phyloP scores from a whole-genome alignment of 2,797 vertebrate species.

The Poecilia wingei region DNA sequence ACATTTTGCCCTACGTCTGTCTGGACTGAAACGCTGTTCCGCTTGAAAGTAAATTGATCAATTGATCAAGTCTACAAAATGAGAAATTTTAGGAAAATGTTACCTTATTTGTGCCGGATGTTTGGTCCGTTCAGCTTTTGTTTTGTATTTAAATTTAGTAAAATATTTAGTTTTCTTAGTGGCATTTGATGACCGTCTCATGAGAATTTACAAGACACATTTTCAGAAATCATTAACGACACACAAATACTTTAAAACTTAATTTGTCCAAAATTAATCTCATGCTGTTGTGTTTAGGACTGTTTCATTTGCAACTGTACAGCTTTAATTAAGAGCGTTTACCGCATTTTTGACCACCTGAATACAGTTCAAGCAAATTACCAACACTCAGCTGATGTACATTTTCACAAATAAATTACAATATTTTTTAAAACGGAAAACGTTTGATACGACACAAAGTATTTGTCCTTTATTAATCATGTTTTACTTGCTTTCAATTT shows the following conservation, averaged over 20 bases:
- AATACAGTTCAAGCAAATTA: not conserved
- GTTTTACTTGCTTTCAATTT: not conserved
- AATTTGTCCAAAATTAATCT: not conserved
- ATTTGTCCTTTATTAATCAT: not conserved
- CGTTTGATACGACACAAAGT: not conserved
- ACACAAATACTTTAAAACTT: not conserved
- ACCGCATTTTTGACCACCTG: not conserved
- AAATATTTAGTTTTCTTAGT: not conserved
- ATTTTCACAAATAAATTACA: not conserved
- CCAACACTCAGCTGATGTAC: not conserved
- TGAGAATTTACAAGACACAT: not conserved
- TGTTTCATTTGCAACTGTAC: not conserved
- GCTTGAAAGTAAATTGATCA: not conserved
- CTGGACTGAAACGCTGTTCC: conserved; percentile 84
- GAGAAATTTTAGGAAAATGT: conserved; percentile 4
- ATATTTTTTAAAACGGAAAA: not conserved
- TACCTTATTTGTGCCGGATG: not conserved
- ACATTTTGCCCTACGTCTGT: conserved; percentile 95
- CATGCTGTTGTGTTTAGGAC: not conserved
- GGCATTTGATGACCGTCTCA: not conserved
- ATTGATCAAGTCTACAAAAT: not conserved
- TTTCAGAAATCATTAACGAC: not conserved
- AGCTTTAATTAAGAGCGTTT: not conserved
- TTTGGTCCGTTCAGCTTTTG: not conserved
- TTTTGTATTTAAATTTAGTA: not conserved